Evolutionary conservation across 2,797 vertebrate species (phyloP).

Genomic region (Channallabes apus): DNA sequence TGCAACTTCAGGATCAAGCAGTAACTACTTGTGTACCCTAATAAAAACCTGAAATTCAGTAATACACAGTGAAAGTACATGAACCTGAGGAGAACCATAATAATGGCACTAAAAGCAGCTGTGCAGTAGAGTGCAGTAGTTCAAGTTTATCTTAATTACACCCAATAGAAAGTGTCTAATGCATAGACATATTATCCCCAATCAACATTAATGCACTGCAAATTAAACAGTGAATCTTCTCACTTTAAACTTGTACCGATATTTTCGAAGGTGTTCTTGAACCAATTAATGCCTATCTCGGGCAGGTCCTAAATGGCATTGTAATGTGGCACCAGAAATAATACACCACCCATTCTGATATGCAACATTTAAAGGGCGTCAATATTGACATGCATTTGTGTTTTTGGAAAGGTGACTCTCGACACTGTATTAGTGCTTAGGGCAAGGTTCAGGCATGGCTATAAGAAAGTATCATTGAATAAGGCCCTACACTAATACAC

Average conservation of each 20-base stretch:
- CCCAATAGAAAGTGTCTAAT: neutral
- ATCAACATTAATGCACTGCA: conserved; percentile 11
- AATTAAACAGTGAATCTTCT: neutral
- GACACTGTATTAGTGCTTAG: conserved; percentile 15
- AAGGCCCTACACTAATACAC: neutral
- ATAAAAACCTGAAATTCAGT: neutral
- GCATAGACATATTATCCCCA: neutral
- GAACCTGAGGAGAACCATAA: neutral
- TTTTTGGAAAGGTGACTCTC: conserved; percentile 17
- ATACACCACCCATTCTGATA: conserved; percentile 40
- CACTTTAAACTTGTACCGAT: neutral
- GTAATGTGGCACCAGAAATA: conserved; percentile 42
- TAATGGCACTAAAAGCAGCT: neutral
- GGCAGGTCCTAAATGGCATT: neutral
- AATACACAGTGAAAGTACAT: neutral
- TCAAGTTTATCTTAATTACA: conserved; percentile 8
- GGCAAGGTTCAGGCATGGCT: neutral
- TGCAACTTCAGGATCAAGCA: neutral
- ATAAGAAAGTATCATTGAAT: neutral
- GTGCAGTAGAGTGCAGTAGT: neutral
- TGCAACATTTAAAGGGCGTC: conserved; percentile 44
- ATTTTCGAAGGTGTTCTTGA: neutral
- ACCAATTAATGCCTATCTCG: neutral
- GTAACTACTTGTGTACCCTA: neutral
- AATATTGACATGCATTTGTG: conserved; percentile 32